These are phyloP conservation scores for Graphium colonna DNA, from an alignment of 2,888 invertebrate genomes.

Conservation along the genomic window DNA sequence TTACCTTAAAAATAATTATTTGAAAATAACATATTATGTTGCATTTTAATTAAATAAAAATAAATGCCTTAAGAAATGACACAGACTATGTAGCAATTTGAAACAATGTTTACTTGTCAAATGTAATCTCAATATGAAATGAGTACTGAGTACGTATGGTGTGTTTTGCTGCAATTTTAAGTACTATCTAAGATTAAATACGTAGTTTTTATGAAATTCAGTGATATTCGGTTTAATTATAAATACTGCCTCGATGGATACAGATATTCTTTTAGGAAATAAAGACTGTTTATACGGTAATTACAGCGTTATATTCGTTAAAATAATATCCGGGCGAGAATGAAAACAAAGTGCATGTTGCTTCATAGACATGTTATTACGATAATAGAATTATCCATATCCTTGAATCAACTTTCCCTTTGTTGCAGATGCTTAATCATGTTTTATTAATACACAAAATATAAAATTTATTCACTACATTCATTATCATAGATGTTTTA, in stretches of 20 bases:
- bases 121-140: conserved; percentile 19
- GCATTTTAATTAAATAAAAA: no score
- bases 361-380: background rate
- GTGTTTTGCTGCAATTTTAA: conserved; percentile 13
- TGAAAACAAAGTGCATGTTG: conserved; percentile 25
- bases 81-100: background rate
- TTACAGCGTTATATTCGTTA: conserved; percentile 27
- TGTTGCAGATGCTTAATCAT: background rate
- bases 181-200: background rate
- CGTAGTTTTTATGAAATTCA: background rate
- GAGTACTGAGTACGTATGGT: conserved; percentile 5
- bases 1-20: no score
- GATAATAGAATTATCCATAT: background rate
- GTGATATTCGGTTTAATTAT: background rate
- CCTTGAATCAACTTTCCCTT: conserved; percentile 18
- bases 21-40: no score
- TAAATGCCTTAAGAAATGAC: no score
- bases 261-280: conserved; percentile 57
- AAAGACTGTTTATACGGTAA: conserved; percentile 67
- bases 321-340: conserved; percentile 38
- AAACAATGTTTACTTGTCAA: conserved; percentile 1
- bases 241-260: conserved; percentile 62
- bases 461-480: no score
- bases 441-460: no score
- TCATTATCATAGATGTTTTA: background rate